Base-by-base conservation (phyloP, 2,113 vertebrate genomes). In the Alces alces region DNA sequence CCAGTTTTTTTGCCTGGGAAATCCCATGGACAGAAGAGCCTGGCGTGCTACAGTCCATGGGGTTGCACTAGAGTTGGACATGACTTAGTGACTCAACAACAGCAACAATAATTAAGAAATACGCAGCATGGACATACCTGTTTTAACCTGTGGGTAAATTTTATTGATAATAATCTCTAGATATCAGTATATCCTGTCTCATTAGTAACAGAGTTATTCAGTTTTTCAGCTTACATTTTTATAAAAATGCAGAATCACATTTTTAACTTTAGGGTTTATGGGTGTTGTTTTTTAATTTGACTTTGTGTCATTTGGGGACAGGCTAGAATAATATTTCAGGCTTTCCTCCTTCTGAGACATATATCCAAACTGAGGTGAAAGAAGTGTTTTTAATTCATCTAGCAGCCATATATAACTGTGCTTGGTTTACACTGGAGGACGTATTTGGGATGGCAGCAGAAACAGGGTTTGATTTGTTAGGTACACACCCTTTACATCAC, bases 361-460 rank as follows among this genome's bases (percentile, higher is more conserved):
- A n/a, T 36, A 64, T 95, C 23, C 54, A 96, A 91, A 70, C 55
- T 96, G n/a, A 95, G 28, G 47, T 95, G 47, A 90, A 61, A 60
- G 28, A 82, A 79, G 13, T 16, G 78, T 93, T 73, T 95, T 86
- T 52, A 55, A 61, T 60, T 94, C 36, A 86, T 54, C 76, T n/a
- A 73, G 45, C 23, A 93, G 52, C 3, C 30, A 55, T 23, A n/a
- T 73, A 15, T 64, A 87, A 87, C 36, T 55, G 10, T 39, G 17
- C 17, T 66, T 83, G 21, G 7, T 91, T 89, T 96, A 7, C 12
- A 19, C 28, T 79, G 36, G 36, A 87, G 45, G 43, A 52, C 9
- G 36, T 64, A 5, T 33, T 47, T 66, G 17, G 58, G 16, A 90
- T 11, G 25, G 52, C 43, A 73, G 55, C 3, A 88, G 52, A 76